Conservation (phyloP, 2,113 vertebrate genomes). For the Hoplias malabaricus region DNA sequence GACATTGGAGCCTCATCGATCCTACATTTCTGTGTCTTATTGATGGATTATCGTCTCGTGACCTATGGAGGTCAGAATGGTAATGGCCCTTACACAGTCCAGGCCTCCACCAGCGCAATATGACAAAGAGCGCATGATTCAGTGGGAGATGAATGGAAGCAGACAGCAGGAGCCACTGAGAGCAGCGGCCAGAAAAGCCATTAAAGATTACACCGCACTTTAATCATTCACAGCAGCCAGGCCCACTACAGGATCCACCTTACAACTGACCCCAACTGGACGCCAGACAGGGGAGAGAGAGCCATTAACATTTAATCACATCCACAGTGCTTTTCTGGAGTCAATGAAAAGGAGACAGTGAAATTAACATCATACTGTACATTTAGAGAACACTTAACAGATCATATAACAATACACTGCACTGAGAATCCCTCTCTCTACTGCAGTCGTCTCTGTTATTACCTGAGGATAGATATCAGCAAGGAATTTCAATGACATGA, state of each 20-base stretch:
- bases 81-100: constrained; percentile 33
- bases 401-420: too few relatives aligned
- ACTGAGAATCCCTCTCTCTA: too few relatives aligned
- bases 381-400: too few relatives aligned
- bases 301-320: constrained; percentile 32
- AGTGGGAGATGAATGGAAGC: neutral
- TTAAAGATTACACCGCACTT: constrained; percentile 59
- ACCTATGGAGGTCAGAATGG: constrained; percentile 51
- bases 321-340: neutral
- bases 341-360: constrained; percentile 1
- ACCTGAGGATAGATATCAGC: too few relatives aligned
- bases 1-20: neutral
- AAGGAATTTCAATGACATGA: too few relatives aligned
- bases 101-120: neutral
- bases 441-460: too few relatives aligned
- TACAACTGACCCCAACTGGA: constrained; percentile 50
- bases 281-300: constrained; percentile 13
- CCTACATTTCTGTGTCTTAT: constrained; percentile 24
- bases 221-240: constrained; percentile 55
- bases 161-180: neutral
- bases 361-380: neutral
- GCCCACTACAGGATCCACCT: constrained; percentile 41
- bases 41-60: constrained; percentile 55
- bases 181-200: constrained; percentile 42
- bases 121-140: constrained; percentile 26